These are phyloP conservation scores for Bicyclus anynana DNA, from an alignment of 1,140 invertebrate species.

Conservation along the genomic window DNA sequence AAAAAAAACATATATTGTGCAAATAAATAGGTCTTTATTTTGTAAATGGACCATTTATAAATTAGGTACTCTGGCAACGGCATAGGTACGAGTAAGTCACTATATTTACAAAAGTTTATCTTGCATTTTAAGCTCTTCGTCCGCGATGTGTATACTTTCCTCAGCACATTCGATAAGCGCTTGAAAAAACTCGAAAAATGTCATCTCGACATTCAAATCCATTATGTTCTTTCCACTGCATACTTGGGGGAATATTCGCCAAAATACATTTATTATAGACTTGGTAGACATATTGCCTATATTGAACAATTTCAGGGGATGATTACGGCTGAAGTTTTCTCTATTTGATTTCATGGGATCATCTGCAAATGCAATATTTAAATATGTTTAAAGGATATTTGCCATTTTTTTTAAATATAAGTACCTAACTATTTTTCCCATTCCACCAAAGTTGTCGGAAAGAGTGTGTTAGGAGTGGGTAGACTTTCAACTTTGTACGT, in stretches of 20 bases:
- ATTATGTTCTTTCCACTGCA: slow-evolving; percentile 44
- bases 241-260: slow-evolving; percentile 51
- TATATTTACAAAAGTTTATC: neutral
- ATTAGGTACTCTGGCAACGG: no score
- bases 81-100: no score
- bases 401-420: no score
- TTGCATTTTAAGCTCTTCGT: slow-evolving; percentile 1
- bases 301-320: slow-evolving; percentile 46
- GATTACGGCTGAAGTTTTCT: neutral
- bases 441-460: no score
- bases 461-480: no score
- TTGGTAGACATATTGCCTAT: slow-evolving; percentile 54
- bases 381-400: no score
- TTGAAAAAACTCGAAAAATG: slow-evolving; percentile 80
- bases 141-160: slow-evolving; percentile 41
- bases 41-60: no score
- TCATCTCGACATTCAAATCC: slow-evolving; percentile 70
- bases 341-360: neutral
- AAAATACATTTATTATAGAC: slow-evolving; percentile 51
- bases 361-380: slow-evolving; percentile 32
- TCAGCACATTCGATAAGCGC: slow-evolving; percentile 51
- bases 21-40: no score
- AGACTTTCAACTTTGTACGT: no score
- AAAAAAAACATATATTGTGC: no score
- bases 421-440: no score